phyloP scores from a whole-genome alignment of 1,140 invertebrate species.

The Copidosoma floridanum region DNA sequence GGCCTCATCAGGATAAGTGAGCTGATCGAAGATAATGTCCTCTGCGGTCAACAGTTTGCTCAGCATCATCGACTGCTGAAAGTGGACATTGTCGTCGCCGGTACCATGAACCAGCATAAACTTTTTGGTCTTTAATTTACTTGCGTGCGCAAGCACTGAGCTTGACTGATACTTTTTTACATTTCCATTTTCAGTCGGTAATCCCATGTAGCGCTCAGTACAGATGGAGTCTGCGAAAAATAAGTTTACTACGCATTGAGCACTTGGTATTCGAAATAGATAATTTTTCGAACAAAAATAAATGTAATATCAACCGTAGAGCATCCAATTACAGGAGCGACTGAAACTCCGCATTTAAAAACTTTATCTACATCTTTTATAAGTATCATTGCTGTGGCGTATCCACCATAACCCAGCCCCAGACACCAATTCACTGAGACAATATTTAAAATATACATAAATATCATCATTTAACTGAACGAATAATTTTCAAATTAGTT shows the following conservation, averaged over 20 bases:
- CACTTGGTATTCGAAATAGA: too few relatives aligned
- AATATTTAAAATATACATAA: too few relatives aligned
- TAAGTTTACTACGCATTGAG: too few relatives aligned
- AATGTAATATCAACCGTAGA: too few relatives aligned
- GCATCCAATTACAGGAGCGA: constrained; percentile 81
- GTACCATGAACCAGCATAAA: constrained; percentile 67
- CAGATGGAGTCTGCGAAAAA: constrained; percentile 68
- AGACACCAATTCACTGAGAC: too few relatives aligned
- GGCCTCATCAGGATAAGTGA: constrained; percentile 67
- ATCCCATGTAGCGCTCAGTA: constrained; percentile 69
- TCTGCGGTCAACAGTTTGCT: constrained; percentile 60
- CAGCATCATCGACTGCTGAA: constrained; percentile 67
- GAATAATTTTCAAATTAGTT: too few relatives aligned
- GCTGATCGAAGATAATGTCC: constrained; percentile 62
- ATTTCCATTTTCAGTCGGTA: constrained; percentile 61
- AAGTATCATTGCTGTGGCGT: constrained; percentile 48
- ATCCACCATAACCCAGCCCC: constrained; percentile 73
- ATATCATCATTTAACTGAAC: too few relatives aligned
- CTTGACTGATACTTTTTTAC: constrained; percentile 57
- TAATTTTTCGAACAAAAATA: too few relatives aligned
- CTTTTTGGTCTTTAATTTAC: constrained; percentile 59
- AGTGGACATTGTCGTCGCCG: constrained; percentile 68
- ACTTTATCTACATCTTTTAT: constrained; percentile 58
- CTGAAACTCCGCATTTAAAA: constrained; percentile 65
- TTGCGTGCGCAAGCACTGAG: constrained; percentile 56